phyloP scores from a whole-genome alignment of 2,113 vertebrate species.

The Microcebus ravelobensis region DNA sequence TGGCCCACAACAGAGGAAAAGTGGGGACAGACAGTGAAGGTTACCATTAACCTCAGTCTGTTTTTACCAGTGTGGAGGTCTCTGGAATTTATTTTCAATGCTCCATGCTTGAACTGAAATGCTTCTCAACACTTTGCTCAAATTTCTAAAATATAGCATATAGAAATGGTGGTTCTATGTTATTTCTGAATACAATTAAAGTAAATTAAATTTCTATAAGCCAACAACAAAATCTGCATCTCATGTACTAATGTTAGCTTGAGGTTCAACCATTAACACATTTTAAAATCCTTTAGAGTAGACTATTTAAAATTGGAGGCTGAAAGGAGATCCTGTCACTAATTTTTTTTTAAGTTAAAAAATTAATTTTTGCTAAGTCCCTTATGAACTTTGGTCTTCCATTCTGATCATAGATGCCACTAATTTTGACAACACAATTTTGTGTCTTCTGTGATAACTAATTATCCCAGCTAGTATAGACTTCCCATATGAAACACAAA shows the following conservation, averaged over 20 bases:
- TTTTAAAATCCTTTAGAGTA: background rate
- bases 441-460: slow-evolving; percentile 71
- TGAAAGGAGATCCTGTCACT: background rate
- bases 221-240: slow-evolving; percentile 49
- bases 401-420: background rate
- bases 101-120: slow-evolving; percentile 39
- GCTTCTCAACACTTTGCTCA: slow-evolving; percentile 30
- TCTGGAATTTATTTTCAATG: slow-evolving; percentile 22
- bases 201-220: slow-evolving; percentile 61
- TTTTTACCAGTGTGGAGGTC: background rate
- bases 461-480: slow-evolving; percentile 62
- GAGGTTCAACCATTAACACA: slow-evolving; percentile 33
- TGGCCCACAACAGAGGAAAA: background rate
- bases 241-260: slow-evolving; percentile 28
- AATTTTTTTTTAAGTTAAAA: slow-evolving; percentile 45
- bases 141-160: background rate
- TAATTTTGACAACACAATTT: slow-evolving; percentile 71
- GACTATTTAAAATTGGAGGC: slow-evolving; percentile 52
- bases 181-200: slow-evolving; percentile 66
- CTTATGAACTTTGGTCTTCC: no score
- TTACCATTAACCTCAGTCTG: background rate
- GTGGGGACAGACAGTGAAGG: background rate
- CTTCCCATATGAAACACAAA: slow-evolving; percentile 76
- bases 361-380: no score
- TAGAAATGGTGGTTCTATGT: slow-evolving; percentile 52